These are phyloP conservation scores for Takifugu rubripes DNA, from an alignment of 2,797 vertebrate genomes.

Conservation along the genomic window DNA sequence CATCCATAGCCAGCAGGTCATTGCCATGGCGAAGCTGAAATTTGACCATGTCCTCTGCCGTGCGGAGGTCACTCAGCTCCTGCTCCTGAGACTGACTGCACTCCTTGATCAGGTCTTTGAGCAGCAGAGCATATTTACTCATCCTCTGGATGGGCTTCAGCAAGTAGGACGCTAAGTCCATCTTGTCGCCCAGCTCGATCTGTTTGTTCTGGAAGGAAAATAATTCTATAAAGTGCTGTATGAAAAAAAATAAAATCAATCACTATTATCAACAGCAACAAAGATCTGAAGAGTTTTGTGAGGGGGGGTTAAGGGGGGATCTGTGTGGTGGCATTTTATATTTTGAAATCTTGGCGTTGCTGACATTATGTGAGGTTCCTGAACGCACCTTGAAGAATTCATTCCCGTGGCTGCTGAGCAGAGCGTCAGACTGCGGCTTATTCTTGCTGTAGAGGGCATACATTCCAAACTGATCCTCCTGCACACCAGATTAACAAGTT, in stretches of 20 bases:
- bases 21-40: conserved; percentile 88
- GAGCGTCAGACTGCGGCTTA: conserved; percentile 81
- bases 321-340: no score
- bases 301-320: neutral
- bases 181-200: conserved; percentile 81
- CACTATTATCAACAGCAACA: neutral
- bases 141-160: conserved; percentile 86
- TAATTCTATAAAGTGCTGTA: neutral
- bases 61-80: conserved; percentile 80
- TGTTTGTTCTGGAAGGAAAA: conserved; percentile 72
- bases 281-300: neutral
- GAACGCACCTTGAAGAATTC: conserved; percentile 84
- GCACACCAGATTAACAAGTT: conserved; percentile 62
- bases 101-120: conserved; percentile 84
- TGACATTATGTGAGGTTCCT: conserved; percentile 8
- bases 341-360: neutral
- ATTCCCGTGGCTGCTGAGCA: conserved; percentile 83
- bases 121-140: conserved; percentile 84
- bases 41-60: conserved; percentile 81
- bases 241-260: neutral
- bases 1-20: conserved; percentile 86
- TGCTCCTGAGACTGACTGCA: conserved; percentile 77
- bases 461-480: conserved; percentile 88
- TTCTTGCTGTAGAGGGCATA: conserved; percentile 89
- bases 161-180: conserved; percentile 86